Conservation (phyloP, 64 coral and sea anemone species). For the Actinia equina region DNA sequence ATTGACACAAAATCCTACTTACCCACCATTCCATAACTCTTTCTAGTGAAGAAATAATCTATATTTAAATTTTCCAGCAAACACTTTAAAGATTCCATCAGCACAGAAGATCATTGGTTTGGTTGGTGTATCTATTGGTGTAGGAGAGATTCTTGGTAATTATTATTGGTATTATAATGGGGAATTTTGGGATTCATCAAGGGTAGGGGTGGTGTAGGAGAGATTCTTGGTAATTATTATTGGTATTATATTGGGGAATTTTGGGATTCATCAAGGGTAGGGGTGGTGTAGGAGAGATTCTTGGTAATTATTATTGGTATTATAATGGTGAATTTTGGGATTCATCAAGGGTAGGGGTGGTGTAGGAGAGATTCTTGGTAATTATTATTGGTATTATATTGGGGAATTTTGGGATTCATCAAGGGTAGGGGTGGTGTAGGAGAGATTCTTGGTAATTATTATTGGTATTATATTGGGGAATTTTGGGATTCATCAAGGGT, state of each 20-base stretch:
- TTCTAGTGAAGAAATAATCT: too few species aligned
- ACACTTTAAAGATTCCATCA: constrained; percentile 49
- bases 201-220: constrained; percentile 72
- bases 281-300: constrained; percentile 94
- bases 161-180: not conserved
- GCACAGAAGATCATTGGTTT: constrained; percentile 81
- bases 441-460: constrained; percentile 75
- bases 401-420: constrained; percentile 36
- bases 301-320: constrained; percentile 39
- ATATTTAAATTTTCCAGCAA: constrained; percentile 37
- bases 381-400: not conserved
- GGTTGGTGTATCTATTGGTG: constrained; percentile 80
- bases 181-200: constrained; percentile 18
- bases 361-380: constrained; percentile 89
- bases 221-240: constrained; percentile 81
- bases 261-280: too few species aligned
- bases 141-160: constrained; percentile 89
- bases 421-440: constrained; percentile 53
- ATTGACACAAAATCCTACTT: too few species aligned
- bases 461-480: constrained; percentile 5
- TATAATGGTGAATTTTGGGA: too few species aligned
- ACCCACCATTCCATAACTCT: too few species aligned
- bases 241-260: constrained; percentile 80
- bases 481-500: not conserved
- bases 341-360: too few species aligned